phyloP scores from a whole-genome alignment of 2,888 invertebrate species.

The Brachynemurus nebulosus region DNA sequence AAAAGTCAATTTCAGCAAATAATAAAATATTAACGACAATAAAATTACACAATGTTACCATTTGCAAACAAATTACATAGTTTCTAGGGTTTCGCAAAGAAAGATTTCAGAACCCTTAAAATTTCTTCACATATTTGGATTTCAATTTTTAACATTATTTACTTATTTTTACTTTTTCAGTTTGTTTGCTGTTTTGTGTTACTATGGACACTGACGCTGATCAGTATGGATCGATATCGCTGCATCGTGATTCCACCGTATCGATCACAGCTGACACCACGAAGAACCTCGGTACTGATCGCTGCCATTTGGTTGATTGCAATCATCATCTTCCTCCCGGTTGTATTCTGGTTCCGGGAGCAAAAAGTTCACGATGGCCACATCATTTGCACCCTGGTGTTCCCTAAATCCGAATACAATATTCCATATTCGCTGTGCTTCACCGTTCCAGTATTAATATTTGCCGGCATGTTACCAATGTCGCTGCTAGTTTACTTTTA shows the following conservation, averaged over 20 bases:
- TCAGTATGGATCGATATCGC: constrained; percentile 40
- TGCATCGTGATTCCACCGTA: constrained; percentile 42
- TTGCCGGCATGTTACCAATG: constrained; percentile 40
- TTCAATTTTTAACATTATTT: too few species aligned
- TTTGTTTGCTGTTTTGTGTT: constrained; percentile 42
- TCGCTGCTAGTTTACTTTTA: constrained; percentile 38
- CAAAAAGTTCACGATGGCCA: constrained; percentile 21
- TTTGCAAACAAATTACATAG: too few species aligned
- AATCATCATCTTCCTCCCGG: constrained; percentile 35
- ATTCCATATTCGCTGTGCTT: constrained; percentile 36
- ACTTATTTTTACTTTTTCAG: constrained; percentile 30
- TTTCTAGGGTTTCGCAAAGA: too few species aligned
- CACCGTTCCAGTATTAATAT: constrained; percentile 34
- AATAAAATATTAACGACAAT: too few species aligned
- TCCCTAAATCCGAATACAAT: constrained; percentile 31
- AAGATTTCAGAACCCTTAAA: too few species aligned
- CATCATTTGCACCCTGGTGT: constrained; percentile 38
- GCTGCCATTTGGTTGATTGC: constrained; percentile 36
- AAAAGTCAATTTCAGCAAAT: too few species aligned
- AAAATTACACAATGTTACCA: too few species aligned
- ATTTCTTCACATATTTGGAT: too few species aligned
- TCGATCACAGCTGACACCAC: constrained; percentile 34
- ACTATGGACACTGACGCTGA: constrained; percentile 41
- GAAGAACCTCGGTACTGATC: constrained; percentile 30
- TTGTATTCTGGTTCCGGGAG: constrained; percentile 36